Base-by-base conservation (phyloP, 2,888 invertebrate species). In the Notodonta dromedarius region DNA sequence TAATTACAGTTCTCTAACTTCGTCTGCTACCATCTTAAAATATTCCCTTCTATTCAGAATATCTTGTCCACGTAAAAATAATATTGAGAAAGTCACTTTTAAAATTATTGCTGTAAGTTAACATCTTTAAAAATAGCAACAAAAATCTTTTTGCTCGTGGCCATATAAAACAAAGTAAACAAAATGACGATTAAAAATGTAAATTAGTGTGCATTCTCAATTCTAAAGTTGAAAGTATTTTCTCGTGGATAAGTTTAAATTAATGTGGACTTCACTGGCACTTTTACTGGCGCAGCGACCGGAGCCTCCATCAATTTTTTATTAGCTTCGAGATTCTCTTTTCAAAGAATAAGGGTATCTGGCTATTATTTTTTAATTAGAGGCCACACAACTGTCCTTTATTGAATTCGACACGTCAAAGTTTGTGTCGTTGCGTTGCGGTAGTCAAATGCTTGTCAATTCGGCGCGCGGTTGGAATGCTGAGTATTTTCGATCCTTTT, bases 211-310 rank as follows among this genome's bases (percentile, higher is more conserved):
- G 84, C 86, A 84, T 87, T 89, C 85, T 84, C 83, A 73, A 86
- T 89, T 86, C 84, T 82, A 84, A 90, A 90, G 83, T 90, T 83
- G 1, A 84, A 88, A 87, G 87, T 86, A 89, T 89, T 89, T 88
- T 87, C 86, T 83, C 81, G 83, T 74, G 84, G 87, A 85, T 88
- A 90, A 89, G 84, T 90, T 90, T 90, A 90, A 90, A 90, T 90
- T 87, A 91, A 89, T 86, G 88, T 87, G 80, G 83, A 82, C 81
- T 85, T 87, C 85, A 85, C 82, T 79, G 81, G 83, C 80, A 82
- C 82, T 87, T 84, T 81, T 83, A 79, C 80, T 74, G 77, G 76
- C 68, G 69, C 65, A 66, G 76, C 76, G 74, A 79, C 74, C 79
- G 77, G 84, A 77, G 81, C 74, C 77, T 71, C 77, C 77, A 84